Evolutionary conservation across 1,140 invertebrate species (phyloP).

Genomic region (Calliopsis andreniformis): DNA sequence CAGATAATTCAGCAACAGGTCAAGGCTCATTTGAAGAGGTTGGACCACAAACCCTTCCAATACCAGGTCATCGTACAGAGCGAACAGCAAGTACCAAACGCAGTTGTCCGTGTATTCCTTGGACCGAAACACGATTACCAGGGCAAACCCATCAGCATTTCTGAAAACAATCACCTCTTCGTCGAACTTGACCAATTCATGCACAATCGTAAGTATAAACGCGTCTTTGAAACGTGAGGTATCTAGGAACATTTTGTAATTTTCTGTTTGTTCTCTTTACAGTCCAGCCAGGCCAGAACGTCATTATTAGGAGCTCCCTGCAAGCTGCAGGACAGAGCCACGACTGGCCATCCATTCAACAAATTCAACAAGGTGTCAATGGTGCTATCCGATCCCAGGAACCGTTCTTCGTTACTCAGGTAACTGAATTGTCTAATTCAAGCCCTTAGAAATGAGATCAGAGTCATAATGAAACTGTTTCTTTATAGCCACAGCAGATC

Average conservation of each 20-base stretch:
- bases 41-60: conserved; percentile 86
- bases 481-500: conserved; percentile 77
- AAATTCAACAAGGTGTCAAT: conserved; percentile 81
- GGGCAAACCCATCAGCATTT: conserved; percentile 82
- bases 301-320: conserved; percentile 85
- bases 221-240: neutral
- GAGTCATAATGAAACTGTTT: conserved; percentile 12
- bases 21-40: conserved; percentile 74
- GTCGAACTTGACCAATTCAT: conserved; percentile 87
- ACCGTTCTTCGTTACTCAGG: conserved; percentile 80
- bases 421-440: conserved; percentile 53
- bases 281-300: conserved; percentile 86
- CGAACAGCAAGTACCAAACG: conserved; percentile 75
- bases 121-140: conserved; percentile 83
- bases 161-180: conserved; percentile 84
- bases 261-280: conserved; percentile 42
- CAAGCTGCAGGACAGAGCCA: conserved; percentile 85
- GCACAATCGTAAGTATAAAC: conserved; percentile 79
- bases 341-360: conserved; percentile 85
- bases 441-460: neutral
- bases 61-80: conserved; percentile 81
- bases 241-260: neutral
- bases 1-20: conserved; percentile 69
- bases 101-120: conserved; percentile 82
- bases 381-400: conserved; percentile 78